Evolutionary conservation across 2,113 vertebrate species (phyloP), one percentile per base, ranked within the genome.

Genomic region (Cephalopterus ornatus): DNA sequence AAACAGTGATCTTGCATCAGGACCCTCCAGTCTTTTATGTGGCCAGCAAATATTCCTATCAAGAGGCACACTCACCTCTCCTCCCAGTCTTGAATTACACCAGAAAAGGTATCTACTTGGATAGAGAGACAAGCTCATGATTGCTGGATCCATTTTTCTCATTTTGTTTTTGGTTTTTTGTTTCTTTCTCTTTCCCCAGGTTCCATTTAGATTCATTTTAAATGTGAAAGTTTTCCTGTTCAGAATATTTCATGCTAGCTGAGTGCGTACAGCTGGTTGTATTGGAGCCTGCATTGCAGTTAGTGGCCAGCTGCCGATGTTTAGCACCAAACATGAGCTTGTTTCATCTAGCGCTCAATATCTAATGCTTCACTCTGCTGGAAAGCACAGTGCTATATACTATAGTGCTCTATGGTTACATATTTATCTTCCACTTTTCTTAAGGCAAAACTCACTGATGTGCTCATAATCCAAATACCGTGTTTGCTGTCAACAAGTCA

Each of bases 401-500:
- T 14, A 9, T 35, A 52, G 15, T 77, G 42, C 10, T 70, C 47
- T 52, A 30, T 65, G n/a, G 37, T 63, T 77, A 93, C 27, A 50
- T 91, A 82, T 93, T 93, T 96, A 47, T 88, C 63, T 85, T 79
- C 44, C 30, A 50, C 32, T n/a, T 86, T 92, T 92, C 85, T 88
- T 76, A 82, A 76, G 67, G 82, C 18, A 90, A 79, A 92, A 66
- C 22, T 79, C 37, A 72, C 62, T 72, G 52, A 89, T 89, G 80
- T 72, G 39, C 47, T 89, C 15, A 3, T 92, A 92, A 95, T 75
- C 72, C 52, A 92, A 92, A 94, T 86, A 78, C 32, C 12, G 27
- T 56, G 53, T 82, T 88, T 89, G 49, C 61, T 91, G 66, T 91
- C 91, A 95, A 89, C 89, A 94, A 87, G 70, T 87, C 32, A 88